These are phyloP conservation scores for Pica pica DNA, from an alignment of 2,113 vertebrate genomes.

Conservation along the genomic window DNA sequence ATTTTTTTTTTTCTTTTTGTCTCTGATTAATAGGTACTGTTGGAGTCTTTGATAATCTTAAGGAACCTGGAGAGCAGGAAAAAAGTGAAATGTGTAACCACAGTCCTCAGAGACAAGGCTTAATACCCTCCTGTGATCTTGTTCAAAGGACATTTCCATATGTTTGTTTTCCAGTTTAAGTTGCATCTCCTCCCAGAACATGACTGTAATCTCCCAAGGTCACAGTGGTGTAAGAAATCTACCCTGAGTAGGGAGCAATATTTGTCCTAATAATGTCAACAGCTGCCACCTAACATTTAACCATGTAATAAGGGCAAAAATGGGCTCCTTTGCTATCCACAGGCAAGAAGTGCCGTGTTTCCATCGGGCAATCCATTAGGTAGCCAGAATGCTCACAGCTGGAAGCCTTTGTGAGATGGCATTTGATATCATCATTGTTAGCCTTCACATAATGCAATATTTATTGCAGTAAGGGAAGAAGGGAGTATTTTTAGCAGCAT, in stretches of 20 bases:
- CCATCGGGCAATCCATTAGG: conserved; percentile 9
- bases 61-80: neutral
- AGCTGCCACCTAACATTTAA: conserved; percentile 11
- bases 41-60: neutral
- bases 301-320: neutral
- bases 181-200: neutral
- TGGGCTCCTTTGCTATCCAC: neutral
- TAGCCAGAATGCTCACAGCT: conserved; percentile 42
- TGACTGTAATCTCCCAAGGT: neutral
- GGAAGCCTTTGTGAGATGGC: conserved; percentile 38
- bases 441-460: conserved; percentile 67
- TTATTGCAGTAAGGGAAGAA: conserved; percentile 64
- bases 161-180: neutral
- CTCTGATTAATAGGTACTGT: neutral
- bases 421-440: conserved; percentile 69
- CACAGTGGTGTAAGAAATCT: neutral
- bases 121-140: neutral
- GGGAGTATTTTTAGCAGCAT: conserved; percentile 69
- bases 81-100: neutral
- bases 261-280: conserved; percentile 23
- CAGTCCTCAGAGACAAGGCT: accelerated
- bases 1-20: neutral
- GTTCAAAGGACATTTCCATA: neutral
- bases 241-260: neutral
- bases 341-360: neutral